phyloP scores from a whole-genome alignment of 1,140 invertebrate species.

The Caerostris extrusa region DNA sequence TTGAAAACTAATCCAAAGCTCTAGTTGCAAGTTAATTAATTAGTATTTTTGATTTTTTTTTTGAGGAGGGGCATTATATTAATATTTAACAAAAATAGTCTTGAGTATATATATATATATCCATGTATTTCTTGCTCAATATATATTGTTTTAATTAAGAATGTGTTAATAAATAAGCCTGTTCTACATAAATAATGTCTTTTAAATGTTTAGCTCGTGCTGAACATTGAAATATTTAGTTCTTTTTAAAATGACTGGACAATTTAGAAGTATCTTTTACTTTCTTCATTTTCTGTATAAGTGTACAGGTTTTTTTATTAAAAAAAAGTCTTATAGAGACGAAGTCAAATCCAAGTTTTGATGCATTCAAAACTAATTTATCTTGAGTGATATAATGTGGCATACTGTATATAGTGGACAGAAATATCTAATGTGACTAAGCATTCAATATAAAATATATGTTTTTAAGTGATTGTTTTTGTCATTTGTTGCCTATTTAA shows the following conservation, averaged over 20 bases:
- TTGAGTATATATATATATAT: background rate
- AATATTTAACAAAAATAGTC: background rate
- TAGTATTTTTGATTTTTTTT: background rate
- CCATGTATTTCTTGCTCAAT: background rate
- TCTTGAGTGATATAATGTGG: slow-evolving; percentile 64
- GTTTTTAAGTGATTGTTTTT: slow-evolving; percentile 60
- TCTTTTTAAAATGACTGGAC: background rate
- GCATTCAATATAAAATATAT: slow-evolving; percentile 54
- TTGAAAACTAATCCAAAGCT: background rate
- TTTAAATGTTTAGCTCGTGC: background rate
- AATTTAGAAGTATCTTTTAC: background rate
- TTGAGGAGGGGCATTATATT: background rate
- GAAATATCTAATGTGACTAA: slow-evolving; percentile 60
- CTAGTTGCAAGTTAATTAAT: background rate
- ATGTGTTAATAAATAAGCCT: background rate
- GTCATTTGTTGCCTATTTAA: slow-evolving; percentile 57
- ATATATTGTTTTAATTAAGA: background rate
- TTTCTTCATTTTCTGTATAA: background rate
- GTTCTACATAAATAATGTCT: background rate
- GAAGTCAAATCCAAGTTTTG: slow-evolving; percentile 33
- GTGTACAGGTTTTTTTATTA: background rate
- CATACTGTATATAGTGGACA: slow-evolving; percentile 65
- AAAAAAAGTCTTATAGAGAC: background rate
- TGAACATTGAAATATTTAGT: background rate
- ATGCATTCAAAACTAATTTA: slow-evolving; percentile 34